Conservation (phyloP, 1,140 invertebrate species). For the Macrosteles quadrilineatus region DNA sequence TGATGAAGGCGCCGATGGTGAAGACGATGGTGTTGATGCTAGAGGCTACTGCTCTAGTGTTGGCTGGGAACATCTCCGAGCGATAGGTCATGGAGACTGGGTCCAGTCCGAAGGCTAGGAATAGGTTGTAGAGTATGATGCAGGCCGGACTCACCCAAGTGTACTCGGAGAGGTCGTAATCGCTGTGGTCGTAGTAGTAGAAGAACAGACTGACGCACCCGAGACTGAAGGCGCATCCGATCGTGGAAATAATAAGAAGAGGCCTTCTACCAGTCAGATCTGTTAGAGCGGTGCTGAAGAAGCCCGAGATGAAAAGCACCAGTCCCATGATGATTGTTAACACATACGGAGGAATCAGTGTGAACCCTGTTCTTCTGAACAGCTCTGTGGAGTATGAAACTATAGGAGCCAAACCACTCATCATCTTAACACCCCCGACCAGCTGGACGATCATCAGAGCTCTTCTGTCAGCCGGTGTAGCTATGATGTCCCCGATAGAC, state of each 20-base stretch:
- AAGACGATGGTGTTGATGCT: constrained; percentile 36
- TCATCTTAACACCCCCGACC: constrained; percentile 35
- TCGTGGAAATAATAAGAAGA: constrained; percentile 51
- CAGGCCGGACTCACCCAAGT: constrained; percentile 19
- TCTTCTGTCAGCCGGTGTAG: constrained; percentile 31
- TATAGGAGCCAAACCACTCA: constrained; percentile 39
- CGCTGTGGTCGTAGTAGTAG: constrained; percentile 10
- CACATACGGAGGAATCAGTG: constrained; percentile 14
- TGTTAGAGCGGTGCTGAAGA: constrained; percentile 48
- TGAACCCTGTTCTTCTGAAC: constrained; percentile 30
- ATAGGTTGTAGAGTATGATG: constrained; percentile 19
- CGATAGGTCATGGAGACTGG: constrained; percentile 31
- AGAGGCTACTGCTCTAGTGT: constrained; percentile 34
- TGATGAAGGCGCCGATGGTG: constrained; percentile 34
- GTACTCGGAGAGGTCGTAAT: neutral
- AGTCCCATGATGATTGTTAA: constrained; percentile 39
- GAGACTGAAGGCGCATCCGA: constrained; percentile 31
- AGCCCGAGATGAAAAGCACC: constrained; percentile 38
- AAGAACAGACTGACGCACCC: constrained; percentile 39
- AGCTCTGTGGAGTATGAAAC: constrained; percentile 38
- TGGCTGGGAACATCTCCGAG: constrained; percentile 40
- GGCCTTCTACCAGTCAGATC: constrained; percentile 52
- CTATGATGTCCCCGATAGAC: constrained; percentile 33
- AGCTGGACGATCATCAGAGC: constrained; percentile 39
- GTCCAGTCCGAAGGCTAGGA: constrained; percentile 32